Base-by-base conservation (phyloP, 2,888 invertebrate genomes). In the Axea sp. region DNA sequence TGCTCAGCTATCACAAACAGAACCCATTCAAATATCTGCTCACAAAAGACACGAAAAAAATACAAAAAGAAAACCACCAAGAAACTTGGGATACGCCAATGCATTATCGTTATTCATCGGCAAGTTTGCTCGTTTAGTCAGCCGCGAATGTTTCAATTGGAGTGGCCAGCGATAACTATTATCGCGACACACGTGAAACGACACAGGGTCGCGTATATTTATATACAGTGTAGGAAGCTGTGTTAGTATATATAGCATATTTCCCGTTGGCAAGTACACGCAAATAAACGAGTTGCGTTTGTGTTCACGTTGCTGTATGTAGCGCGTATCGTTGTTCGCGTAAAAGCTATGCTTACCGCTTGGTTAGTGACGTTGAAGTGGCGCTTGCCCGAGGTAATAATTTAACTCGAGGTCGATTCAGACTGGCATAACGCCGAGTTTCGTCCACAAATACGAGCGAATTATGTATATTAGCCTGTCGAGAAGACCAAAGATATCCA, bases 351-450 rank as follows among this genome's bases (percentile, higher is more conserved):
- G 68, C 67, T 68, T 41, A 47, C 64, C 57, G 72, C 43, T 71
- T 64, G 72, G 75, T 78, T 75, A 68, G 59, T 51, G 68, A 75
- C 76, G 74, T 68, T 77, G 72, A 80, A 78, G 78, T 76, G 80
- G 77, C 81, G 76, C 67, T 78, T 73, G 80, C 74, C 73, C 78
- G 47, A 22, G 79, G 80, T 80, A 83, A 84, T 84, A 83, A 84
- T 84, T 84, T 83, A 83, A 80, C 82, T 76, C 78, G 78, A 77
- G 83, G 82, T 81, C 81, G 81, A 82, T 82, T 84, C 83, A 81
- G 81, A 81, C 79, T 77, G 79, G 79, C 80, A 78, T 77, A 83
- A 79, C 81, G 79, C 78, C 78, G 53, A 59, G 43, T 35, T 51
- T 31, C 69, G 62, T 65, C 62, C 59, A 51, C 65, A 59, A 60